A percentile compares a stretch with the other conserved stretches of the same genome.
These are phyloP conservation scores for Mus musculus DNA, from an alignment of 2,113 vertebrate genomes.

Conservation along the genomic window DNA sequence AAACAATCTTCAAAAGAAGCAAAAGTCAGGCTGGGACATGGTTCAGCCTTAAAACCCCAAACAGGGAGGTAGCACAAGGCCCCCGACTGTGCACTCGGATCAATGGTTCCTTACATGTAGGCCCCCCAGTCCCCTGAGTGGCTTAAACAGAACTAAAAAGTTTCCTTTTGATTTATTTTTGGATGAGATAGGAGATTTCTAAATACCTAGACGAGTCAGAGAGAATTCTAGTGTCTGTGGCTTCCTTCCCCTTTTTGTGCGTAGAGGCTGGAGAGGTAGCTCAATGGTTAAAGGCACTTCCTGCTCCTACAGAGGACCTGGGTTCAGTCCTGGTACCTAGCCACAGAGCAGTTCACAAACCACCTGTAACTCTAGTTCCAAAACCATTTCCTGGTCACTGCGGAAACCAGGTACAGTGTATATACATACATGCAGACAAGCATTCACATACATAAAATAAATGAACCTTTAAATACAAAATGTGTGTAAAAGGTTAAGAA, in stretches of 20 bases:
- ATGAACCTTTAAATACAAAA: background rate
- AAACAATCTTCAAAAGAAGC: background rate
- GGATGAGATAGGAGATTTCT: background rate
- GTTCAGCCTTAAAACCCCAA: background rate
- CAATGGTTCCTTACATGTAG: background rate
- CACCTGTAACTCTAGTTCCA: no score
- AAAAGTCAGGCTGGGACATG: background rate
- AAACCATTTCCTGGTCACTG: background rate
- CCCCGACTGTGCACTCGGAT: background rate
- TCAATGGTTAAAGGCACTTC: background rate
- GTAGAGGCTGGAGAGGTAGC: background rate
- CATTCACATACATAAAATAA: background rate
- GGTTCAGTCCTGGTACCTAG: background rate
- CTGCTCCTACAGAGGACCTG: background rate
- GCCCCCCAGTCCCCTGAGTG: background rate
- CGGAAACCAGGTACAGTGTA: no score
- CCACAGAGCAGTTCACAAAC: background rate
- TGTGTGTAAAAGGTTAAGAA: background rate
- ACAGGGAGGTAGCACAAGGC: background rate
- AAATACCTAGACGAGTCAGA: background rate
- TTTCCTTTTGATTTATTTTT: slow-evolving; percentile 42
- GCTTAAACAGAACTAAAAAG: background rate
- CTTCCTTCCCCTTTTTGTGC: background rate
- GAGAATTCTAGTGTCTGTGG: background rate
- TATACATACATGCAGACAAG: no score